A percentile compares a stretch with the other conserved stretches of the same genome.
Conservation (phyloP, 2,797 vertebrate species). For the Gastrophryne carolinensis region DNA sequence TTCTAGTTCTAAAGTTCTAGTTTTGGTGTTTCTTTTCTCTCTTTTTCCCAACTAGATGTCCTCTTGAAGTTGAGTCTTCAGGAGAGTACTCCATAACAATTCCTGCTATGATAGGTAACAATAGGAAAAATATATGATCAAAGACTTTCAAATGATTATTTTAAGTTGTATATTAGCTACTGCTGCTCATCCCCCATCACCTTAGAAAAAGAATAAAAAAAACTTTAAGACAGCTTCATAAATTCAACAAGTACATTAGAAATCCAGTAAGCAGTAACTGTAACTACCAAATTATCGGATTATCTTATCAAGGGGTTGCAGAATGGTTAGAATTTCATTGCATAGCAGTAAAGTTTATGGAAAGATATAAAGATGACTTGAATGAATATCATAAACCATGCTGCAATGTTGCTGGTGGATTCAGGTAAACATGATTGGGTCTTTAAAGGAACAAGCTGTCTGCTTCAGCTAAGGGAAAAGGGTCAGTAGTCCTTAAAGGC, state of each 20-base stretch:
- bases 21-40: no score
- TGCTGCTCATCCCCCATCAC: conserved; percentile 2
- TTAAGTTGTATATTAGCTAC: no score
- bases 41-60: no score
- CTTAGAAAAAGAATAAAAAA: no score
- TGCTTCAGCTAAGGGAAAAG: background rate
- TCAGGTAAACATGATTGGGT: conserved; percentile 25
- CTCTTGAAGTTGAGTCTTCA: no score
- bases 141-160: no score
- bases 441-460: conserved; percentile 7
- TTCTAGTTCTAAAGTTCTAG: no score
- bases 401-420: conserved; percentile 8
- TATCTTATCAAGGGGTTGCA: conserved; percentile 50
- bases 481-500: no score
- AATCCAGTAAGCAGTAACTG: conserved; percentile 49
- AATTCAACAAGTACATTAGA: conserved; percentile 47
- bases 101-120: no score
- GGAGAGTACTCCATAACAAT: no score
- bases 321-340: conserved; percentile 51
- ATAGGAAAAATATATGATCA: no score
- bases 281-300: conserved; percentile 49
- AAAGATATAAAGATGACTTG: conserved; percentile 50
- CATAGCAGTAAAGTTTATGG: conserved; percentile 50
- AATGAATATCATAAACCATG: conserved; percentile 48
- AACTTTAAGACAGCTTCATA: conserved; percentile 29